Percentiles rank a stretch among this genome's conserved stretches.
Evolutionary conservation across 2,888 invertebrate genomes (phyloP).

Genomic region (Seira musarum): DNA sequence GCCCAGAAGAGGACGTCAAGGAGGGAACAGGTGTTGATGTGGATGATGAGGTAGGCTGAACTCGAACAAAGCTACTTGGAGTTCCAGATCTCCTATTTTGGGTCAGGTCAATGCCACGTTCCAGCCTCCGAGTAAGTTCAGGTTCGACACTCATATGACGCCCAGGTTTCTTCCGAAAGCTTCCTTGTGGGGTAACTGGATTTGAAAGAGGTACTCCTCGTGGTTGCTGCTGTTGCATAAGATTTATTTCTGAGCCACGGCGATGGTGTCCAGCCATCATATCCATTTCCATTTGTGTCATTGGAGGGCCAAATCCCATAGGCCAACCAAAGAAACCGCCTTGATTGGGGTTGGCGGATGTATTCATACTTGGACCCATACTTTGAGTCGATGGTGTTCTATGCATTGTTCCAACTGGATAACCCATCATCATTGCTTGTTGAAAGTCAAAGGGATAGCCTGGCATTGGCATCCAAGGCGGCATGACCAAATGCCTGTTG

Average conservation of each 20-base stretch:
- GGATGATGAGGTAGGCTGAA: conserved; percentile 28
- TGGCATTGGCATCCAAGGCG: conserved; percentile 59
- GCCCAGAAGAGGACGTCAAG: neutral
- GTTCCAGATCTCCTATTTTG: conserved; percentile 54
- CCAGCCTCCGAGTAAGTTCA: conserved; percentile 38
- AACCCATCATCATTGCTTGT: conserved; percentile 61
- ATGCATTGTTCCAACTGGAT: conserved; percentile 59
- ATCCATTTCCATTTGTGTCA: conserved; percentile 61
- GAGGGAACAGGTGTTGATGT: conserved; percentile 4
- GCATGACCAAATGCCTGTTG: conserved; percentile 50
- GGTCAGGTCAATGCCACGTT: conserved; percentile 38
- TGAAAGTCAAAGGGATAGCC: conserved; percentile 58
- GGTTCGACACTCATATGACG: conserved; percentile 56
- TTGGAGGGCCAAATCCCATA: conserved; percentile 59
- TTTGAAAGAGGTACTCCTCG: conserved; percentile 61
- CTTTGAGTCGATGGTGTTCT: conserved; percentile 66
- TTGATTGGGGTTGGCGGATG: conserved; percentile 40
- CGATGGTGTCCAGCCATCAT: conserved; percentile 55
- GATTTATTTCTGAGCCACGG: conserved; percentile 60
- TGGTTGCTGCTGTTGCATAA: conserved; percentile 34
- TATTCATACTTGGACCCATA: conserved; percentile 58
- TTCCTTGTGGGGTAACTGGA: conserved; percentile 66
- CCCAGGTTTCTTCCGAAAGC: conserved; percentile 59
- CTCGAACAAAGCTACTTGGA: conserved; percentile 57
- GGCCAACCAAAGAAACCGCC: conserved; percentile 60